Evolutionary conservation across 2,888 invertebrate species (phyloP), one percentile per base, ranked within the genome.

Genomic region (Meliscaeva auricollis): DNA sequence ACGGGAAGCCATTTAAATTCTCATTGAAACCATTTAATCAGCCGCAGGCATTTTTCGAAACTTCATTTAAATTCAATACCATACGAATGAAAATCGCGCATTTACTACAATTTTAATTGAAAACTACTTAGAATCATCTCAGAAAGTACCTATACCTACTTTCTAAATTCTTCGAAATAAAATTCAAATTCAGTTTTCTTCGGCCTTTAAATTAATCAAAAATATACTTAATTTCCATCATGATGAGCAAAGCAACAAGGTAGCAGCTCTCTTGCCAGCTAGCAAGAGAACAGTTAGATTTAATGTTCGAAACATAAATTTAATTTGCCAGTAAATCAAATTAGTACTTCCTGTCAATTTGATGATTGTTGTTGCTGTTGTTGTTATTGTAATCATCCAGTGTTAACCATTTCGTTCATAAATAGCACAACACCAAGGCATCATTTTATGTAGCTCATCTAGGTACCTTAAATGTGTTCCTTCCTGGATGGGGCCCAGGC

Each of bases 291-390:
- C 72, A 22, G 73, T 68, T 69, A 70, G 13, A 17, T 77, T 83
- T 79, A 70, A 79, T 38, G 64, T 60, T 60, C 38, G 30, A 69
- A 56, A 60, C 73, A 77, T 66, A 74, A 74, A 83, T 56, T 66
- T 75, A 41, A 75, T 64, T 74, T 70, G 64, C 20, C 13, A 22
- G 20, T 74, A 75, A 74, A 79, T 68, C 75, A 79, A 79, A 75
- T 75, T 75, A 70, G 64, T 66, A 84, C 84, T 84, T 79, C 79
- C 79, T 79, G 69, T 38, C 58, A 72, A 66, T 66, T 52, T 66
- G 66, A 48, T 62, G 68, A 32, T 73, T 44, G 32, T 15, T 44
- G 68, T 11, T 26, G 6, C 13, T 11, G 6, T 41, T 26, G 2
- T 62, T 62, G 26, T 22, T 50, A 44, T 56, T 32, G 32, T 64